phyloP scores from a whole-genome alignment of 2,888 invertebrate genomes.

The Protula sp. region DNA sequence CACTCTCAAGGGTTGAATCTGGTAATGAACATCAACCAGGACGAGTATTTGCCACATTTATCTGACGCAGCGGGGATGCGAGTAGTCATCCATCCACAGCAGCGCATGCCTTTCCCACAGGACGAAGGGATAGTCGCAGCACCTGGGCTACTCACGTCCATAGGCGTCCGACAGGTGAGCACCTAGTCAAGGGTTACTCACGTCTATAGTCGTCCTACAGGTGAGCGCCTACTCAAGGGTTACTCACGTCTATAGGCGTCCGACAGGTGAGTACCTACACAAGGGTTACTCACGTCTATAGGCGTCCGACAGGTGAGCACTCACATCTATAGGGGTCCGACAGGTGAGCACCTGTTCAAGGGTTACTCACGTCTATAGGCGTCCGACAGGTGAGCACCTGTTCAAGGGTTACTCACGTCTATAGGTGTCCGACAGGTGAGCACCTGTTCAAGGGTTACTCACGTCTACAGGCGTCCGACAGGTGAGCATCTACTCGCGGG shows the following conservation, averaged over 20 bases:
- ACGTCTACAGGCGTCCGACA: too few relatives aligned
- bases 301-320: too few relatives aligned
- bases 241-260: too few relatives aligned
- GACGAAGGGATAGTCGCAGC: neutral
- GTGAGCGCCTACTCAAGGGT: too few relatives aligned
- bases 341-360: neutral
- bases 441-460: too few relatives aligned
- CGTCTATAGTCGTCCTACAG: too few relatives aligned
- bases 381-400: conserved; percentile 1
- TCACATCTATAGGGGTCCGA: neutral
- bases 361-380: neutral
- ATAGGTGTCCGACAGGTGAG: too few relatives aligned
- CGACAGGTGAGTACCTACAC: too few relatives aligned
- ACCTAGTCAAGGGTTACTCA: too few relatives aligned
- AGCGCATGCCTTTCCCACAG: conserved; percentile 2
- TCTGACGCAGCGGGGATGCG: neutral
- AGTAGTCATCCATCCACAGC: conserved; percentile 1
- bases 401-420: too few relatives aligned
- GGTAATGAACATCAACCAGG: conserved; percentile 2
- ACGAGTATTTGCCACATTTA: neutral
- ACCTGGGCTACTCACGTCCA: neutral
- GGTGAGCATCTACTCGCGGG: too few relatives aligned
- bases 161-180: conserved; percentile 1
- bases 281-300: too few relatives aligned
- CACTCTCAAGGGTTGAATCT: conserved; percentile 1